Evolutionary conservation across 2,113 vertebrate genomes (phyloP).

Genomic region (Oceanodroma tethys): DNA sequence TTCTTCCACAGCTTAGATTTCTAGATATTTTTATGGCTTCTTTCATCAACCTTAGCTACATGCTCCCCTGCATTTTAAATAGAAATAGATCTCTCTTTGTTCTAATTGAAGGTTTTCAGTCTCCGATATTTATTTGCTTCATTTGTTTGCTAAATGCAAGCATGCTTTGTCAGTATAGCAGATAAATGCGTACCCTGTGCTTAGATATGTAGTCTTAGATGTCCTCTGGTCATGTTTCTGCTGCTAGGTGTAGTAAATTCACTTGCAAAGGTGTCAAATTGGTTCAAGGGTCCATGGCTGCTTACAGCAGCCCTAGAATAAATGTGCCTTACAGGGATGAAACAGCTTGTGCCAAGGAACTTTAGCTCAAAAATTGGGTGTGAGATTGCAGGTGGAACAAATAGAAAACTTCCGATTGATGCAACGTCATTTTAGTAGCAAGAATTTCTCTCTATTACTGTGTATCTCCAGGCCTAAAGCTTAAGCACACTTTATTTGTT

Average conservation of each 20-base stretch:
- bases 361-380: neutral
- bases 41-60: neutral
- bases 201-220: neutral
- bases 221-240: neutral
- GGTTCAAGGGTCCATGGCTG: neutral
- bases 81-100: neutral
- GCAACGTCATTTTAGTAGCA: fast-evolving
- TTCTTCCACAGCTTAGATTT: neutral
- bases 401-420: neutral
- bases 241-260: neutral
- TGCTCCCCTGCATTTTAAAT: neutral
- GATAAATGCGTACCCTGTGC: neutral
- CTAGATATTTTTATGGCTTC: too few relatives aligned
- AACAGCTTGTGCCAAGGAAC: fast-evolving
- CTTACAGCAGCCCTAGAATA: neutral
- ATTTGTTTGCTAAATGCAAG: neutral
- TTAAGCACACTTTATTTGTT: neutral
- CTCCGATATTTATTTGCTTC: neutral
- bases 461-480: neutral
- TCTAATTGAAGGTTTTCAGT: neutral
- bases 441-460: neutral
- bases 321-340: neutral
- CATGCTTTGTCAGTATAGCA: neutral
- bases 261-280: fast-evolving
- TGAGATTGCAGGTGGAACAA: neutral